Evolutionary conservation across 2,797 vertebrate genomes (phyloP).

Genomic region (Brachymystax lenok): DNA sequence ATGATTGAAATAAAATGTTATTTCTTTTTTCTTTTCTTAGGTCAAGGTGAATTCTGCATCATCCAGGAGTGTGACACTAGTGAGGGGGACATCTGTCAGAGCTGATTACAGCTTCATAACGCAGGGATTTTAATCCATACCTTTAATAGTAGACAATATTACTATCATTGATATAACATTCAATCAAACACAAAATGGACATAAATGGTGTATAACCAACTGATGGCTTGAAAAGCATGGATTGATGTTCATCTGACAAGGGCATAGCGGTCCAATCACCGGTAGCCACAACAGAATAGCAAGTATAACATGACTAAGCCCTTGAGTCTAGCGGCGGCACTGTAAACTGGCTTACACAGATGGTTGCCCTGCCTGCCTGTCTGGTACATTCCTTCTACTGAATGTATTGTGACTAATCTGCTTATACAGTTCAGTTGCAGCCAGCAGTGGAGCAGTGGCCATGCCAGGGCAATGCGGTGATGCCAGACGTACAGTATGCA

Average conservation of each 20-base stretch:
- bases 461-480: neutral
- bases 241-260: conserved; percentile 1
- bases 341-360: neutral
- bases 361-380: neutral
- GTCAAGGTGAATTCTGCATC: too few relatives aligned
- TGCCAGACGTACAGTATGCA: neutral
- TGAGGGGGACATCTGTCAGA: too few relatives aligned
- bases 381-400: neutral
- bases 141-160: too few relatives aligned
- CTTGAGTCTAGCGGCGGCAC: neutral
- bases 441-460: neutral
- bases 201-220: neutral
- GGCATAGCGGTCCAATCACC: neutral
- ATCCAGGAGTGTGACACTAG: too few relatives aligned
- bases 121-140: too few relatives aligned
- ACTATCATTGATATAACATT: too few relatives aligned
- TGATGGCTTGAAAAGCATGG: neutral
- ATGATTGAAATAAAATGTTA: too few relatives aligned
- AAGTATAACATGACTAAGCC: neutral
- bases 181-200: neutral
- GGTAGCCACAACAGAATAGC: neutral
- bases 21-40: too few relatives aligned
- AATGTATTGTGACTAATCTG: conserved; percentile 2
- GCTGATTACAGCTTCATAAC: too few relatives aligned
- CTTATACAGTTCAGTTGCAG: neutral